Conservation (phyloP, 1,140 invertebrate species). For the Bombus cullumanus region DNA sequence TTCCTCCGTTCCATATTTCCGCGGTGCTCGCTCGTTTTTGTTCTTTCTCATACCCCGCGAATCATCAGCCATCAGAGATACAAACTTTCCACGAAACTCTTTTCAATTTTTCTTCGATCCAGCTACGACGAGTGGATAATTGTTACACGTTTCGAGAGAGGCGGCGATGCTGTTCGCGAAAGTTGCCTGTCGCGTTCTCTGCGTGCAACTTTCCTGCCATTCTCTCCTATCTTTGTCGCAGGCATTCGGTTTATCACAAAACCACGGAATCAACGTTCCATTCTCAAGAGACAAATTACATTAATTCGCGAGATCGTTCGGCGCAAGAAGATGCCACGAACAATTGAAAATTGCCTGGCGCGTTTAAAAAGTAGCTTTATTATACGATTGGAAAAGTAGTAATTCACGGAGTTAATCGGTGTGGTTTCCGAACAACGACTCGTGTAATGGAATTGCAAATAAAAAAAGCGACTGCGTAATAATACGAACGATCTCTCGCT, state of each 20-base stretch:
- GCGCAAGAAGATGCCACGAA: too few species aligned
- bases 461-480: neutral
- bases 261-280: too few species aligned
- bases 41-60: neutral
- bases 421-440: too few species aligned
- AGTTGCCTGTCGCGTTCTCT: too few species aligned
- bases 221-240: too few species aligned
- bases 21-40: slow-evolving; percentile 22
- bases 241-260: too few species aligned
- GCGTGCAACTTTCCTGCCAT: rapidly evolving
- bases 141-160: slow-evolving; percentile 62
- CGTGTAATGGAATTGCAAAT: neutral
- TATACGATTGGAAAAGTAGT: too few species aligned
- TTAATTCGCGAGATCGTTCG: too few species aligned
- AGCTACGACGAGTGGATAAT: slow-evolving; percentile 72
- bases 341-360: too few species aligned
- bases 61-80: slow-evolving; percentile 36
- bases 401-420: too few species aligned
- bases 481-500: neutral
- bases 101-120: slow-evolving; percentile 81
- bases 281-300: too few species aligned
- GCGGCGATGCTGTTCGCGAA: rapidly evolving
- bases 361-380: too few species aligned
- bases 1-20: slow-evolving; percentile 51
- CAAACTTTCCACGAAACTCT: slow-evolving; percentile 74